Evolutionary conservation across 1,140 invertebrate genomes (phyloP).

Genomic region (Drosophila suzukii): DNA sequence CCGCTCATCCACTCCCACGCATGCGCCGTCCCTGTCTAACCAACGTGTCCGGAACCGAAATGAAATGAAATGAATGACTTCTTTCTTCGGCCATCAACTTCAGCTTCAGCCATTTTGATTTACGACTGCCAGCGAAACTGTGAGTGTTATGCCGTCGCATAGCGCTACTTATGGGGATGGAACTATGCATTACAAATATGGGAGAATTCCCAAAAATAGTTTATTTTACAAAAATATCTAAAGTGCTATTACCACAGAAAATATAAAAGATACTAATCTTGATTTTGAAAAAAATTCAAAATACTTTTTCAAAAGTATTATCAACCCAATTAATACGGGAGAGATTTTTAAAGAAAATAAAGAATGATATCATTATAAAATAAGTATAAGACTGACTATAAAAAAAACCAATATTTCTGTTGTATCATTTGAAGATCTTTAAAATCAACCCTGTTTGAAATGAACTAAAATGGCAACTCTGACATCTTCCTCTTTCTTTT

Average conservation of each 20-base stretch:
- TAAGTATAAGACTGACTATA: not conserved
- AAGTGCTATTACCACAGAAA: too few relatives aligned
- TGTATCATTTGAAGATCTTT: not conserved
- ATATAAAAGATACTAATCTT: too few relatives aligned
- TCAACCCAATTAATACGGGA: too few relatives aligned
- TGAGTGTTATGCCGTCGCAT: slow-evolving; percentile 31
- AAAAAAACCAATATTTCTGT: not conserved
- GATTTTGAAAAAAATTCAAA: too few relatives aligned
- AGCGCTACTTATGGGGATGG: too few relatives aligned
- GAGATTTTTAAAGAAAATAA: too few relatives aligned
- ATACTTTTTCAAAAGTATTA: too few relatives aligned
- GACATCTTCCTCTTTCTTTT: not conserved
- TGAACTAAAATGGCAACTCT: not conserved
- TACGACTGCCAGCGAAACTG: slow-evolving; percentile 55
- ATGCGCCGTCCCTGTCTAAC: slow-evolving; percentile 65
- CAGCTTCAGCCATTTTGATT: slow-evolving; percentile 79
- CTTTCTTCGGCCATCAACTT: slow-evolving; percentile 76
- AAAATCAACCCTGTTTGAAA: not conserved
- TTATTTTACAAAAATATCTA: not conserved
- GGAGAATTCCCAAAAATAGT: too few relatives aligned
- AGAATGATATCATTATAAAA: too few relatives aligned
- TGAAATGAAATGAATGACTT: slow-evolving; percentile 70
- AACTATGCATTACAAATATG: not conserved
- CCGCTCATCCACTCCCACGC: slow-evolving; percentile 57
- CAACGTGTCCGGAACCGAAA: slow-evolving; percentile 20